A percentile compares a stretch with the other conserved stretches of the same genome.
These are phyloP conservation scores for Myotis planiceps DNA, from an alignment of 2,797 vertebrate species.

Conservation along the genomic window DNA sequence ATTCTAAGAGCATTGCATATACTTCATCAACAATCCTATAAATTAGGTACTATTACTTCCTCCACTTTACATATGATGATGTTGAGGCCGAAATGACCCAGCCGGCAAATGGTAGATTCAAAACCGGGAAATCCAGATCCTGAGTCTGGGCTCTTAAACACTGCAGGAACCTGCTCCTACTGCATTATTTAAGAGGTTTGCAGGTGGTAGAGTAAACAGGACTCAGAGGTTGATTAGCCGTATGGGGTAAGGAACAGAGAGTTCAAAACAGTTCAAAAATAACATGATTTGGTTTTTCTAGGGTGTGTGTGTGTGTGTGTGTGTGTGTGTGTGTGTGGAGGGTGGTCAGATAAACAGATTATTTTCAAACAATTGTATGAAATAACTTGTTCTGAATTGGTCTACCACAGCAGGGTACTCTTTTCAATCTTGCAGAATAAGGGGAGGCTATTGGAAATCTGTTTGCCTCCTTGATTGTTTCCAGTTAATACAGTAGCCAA, in stretches of 20 bases:
- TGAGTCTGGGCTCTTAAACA: neutral
- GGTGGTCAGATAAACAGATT: neutral
- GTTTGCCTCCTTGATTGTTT: neutral
- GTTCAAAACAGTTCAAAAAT: neutral
- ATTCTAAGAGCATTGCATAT: neutral
- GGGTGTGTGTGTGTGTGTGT: neutral
- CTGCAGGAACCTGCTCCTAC: neutral
- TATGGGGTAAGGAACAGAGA: neutral
- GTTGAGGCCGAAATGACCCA: neutral
- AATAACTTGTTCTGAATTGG: constrained; percentile 18
- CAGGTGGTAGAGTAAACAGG: neutral
- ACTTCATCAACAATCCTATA: neutral
- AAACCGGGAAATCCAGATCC: neutral
- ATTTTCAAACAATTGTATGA: neutral
- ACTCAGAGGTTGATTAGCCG: neutral
- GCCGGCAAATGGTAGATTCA: neutral
- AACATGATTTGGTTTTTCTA: neutral
- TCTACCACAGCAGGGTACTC: neutral
- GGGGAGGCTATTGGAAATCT: neutral
- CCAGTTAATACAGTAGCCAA: constrained; percentile 3
- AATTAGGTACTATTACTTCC: neutral
- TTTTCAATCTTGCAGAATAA: neutral
- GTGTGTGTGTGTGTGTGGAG: neutral
- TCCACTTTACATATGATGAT: neutral
- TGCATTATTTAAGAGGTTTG: neutral